Evolutionary conservation across 1,140 invertebrate genomes (phyloP), one percentile per base, ranked within the genome.

Genomic region (Cryptotermes secundus): DNA sequence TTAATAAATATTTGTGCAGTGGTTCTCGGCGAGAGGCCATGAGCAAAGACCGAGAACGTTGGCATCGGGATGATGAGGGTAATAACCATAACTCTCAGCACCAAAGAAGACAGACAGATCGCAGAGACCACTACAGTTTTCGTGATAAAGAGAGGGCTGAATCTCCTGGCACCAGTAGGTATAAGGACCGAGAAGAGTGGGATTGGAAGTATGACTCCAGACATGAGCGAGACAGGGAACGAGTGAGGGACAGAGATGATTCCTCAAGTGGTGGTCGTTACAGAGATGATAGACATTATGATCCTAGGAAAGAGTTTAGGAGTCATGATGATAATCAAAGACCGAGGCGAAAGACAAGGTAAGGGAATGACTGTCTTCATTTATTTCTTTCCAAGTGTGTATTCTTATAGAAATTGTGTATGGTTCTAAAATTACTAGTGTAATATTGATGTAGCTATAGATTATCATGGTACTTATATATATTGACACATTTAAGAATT

Each of bases 201-300:
- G 59, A 85, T 79, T 34, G 83, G 31, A 89, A 90, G 82, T 88
- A 86, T 82, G 80, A 82, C 80, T 49, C 38, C 34, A 80, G 88
- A 45, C 89, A 90, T 82, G 85, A 83, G 85, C 42, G 86, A 85
- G 87, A 87, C 83, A 86, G 83, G 38, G 79, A 84, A 31, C 59
- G 79, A 65, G 83, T 81, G 81, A 85, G 84, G 84, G 82, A 86
- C 42, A 86, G 86, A 38, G 86, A 83, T n/a, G 59, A 72, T 72
- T 72, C 59, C 7, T 72, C 59, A 26, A 84, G 79, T 80, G 81
- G 86, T 87, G 86, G 87, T 85, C 88, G 88, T 86, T 86, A 88
- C 85, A 88, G 88, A 86, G 88, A 87, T 85, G 85, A 85, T 84
- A 36, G 80, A 81, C 38, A 36, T 36, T 38, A 45, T 38, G 80